Percentiles rank a stretch among this genome's conserved stretches.
Evolutionary conservation across 2,797 vertebrate genomes (phyloP).

Genomic region (Hypotaenidia okinawae): DNA sequence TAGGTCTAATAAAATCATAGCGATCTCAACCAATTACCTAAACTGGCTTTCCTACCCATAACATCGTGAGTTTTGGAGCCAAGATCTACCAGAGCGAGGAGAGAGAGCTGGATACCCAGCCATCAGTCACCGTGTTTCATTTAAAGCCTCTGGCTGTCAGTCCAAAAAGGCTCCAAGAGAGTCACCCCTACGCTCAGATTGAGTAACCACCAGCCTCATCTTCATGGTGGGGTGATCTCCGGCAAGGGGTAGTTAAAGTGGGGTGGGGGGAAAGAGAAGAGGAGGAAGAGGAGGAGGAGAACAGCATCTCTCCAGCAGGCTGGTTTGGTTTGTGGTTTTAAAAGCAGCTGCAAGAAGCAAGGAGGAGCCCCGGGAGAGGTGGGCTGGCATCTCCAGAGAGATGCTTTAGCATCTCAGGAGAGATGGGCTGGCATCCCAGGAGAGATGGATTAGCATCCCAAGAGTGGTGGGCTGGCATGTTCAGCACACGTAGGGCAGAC

Average conservation of each 20-base stretch:
- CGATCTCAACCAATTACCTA: not conserved
- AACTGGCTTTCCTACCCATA: not conserved
- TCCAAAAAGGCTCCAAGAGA: not conserved
- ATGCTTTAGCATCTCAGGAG: too few relatives aligned
- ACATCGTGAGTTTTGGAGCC: not conserved
- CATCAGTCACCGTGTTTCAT: not conserved
- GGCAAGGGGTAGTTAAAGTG: not conserved
- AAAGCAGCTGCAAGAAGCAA: not conserved
- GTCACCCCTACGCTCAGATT: not conserved
- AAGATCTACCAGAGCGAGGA: not conserved
- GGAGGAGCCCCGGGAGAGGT: not conserved
- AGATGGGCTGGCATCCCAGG: too few relatives aligned
- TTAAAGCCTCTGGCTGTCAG: not conserved
- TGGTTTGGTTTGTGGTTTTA: not conserved
- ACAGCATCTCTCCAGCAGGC: not conserved
- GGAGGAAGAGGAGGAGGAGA: fast-evolving
- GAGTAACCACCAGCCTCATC: not conserved
- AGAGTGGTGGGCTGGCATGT: not conserved
- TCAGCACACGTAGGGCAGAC: too few relatives aligned
- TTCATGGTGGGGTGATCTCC: not conserved
- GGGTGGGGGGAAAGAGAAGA: not conserved
- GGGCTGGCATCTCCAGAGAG: not conserved
- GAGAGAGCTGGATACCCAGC: not conserved
- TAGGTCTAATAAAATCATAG: not conserved
- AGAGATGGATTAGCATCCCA: not conserved